Evolutionary conservation across 2,113 vertebrate genomes (phyloP).

Genomic region (Synchiropus splendidus): DNA sequence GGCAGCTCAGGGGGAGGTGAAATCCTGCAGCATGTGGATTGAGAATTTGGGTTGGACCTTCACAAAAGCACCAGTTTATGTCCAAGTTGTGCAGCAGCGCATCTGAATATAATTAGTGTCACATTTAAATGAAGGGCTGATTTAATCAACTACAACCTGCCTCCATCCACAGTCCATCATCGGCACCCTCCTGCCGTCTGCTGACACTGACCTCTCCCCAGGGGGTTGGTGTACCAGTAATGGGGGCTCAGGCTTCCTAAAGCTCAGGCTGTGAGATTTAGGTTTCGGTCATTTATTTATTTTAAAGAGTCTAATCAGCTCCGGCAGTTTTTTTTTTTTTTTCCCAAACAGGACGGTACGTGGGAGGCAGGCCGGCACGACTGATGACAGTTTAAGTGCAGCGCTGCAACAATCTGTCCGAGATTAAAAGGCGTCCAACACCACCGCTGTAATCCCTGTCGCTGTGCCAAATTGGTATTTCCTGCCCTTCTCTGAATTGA

Average conservation of each 20-base stretch:
- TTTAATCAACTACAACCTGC: background rate
- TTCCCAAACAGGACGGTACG: slow-evolving; percentile 10
- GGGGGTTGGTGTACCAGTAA: slow-evolving; percentile 40
- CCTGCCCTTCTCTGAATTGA: slow-evolving; percentile 20
- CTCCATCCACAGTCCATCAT: slow-evolving; percentile 4
- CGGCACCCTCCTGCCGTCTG: slow-evolving; percentile 19
- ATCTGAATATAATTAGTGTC: too few species aligned
- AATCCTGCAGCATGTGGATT: too few species aligned
- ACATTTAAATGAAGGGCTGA: too few species aligned
- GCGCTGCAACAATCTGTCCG: slow-evolving; percentile 50
- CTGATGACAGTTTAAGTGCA: slow-evolving; percentile 43
- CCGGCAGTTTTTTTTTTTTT: slow-evolving; percentile 26
- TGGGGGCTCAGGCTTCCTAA: slow-evolving; percentile 31
- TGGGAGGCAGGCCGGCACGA: slow-evolving; percentile 3
- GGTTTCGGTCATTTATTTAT: slow-evolving; percentile 38
- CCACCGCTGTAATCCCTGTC: slow-evolving; percentile 48
- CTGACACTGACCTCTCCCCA: slow-evolving; percentile 37
- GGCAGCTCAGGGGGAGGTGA: too few species aligned
- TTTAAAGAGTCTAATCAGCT: slow-evolving; percentile 47
- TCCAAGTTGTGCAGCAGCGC: too few species aligned
- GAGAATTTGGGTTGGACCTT: too few species aligned
- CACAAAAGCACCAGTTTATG: too few species aligned
- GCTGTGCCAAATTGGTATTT: slow-evolving; percentile 53
- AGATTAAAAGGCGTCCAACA: slow-evolving; percentile 55
- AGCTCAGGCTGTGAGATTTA: slow-evolving; percentile 41